A percentile compares a stretch with the other conserved stretches of the same genome.
Conservation (phyloP, 1,140 invertebrate species). For the Hesperophylax magnus region DNA sequence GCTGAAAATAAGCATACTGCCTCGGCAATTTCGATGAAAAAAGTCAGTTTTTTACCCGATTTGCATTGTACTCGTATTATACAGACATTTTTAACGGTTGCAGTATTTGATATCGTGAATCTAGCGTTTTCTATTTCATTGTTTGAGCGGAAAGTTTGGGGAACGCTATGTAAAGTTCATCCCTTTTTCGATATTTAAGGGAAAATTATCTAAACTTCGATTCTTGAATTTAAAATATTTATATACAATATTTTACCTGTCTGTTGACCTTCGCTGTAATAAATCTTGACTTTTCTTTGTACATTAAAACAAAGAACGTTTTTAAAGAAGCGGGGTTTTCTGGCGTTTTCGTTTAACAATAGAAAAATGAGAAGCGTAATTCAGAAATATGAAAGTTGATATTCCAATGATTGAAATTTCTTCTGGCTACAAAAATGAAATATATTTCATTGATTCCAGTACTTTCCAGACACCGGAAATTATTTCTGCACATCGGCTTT, state of each 20-base stretch:
- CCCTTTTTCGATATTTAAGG: not conserved
- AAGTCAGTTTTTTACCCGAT: not conserved
- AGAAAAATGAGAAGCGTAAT: no score
- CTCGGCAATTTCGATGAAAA: no score
- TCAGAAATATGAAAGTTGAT: no score
- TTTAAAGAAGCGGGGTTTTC: no score
- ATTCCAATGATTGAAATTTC: no score
- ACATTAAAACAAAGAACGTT: no score
- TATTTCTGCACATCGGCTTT: no score
- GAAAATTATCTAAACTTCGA: not conserved
- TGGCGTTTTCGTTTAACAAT: no score
- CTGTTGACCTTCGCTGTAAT: not conserved
- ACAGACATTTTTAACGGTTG: not conserved
- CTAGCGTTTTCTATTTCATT: not conserved
- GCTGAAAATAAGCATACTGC: no score
- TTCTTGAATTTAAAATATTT: constrained; percentile 2
- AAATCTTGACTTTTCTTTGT: not conserved
- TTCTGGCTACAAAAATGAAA: no score
- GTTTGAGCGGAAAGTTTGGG: not conserved
- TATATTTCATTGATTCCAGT: no score
- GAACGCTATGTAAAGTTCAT: not conserved
- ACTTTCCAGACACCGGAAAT: no score
- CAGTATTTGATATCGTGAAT: not conserved
- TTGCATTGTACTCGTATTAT: not conserved
- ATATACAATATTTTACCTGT: not conserved